phyloP scores from a whole-genome alignment of 2,113 vertebrate species.

The Phrynosoma blainvillii region DNA sequence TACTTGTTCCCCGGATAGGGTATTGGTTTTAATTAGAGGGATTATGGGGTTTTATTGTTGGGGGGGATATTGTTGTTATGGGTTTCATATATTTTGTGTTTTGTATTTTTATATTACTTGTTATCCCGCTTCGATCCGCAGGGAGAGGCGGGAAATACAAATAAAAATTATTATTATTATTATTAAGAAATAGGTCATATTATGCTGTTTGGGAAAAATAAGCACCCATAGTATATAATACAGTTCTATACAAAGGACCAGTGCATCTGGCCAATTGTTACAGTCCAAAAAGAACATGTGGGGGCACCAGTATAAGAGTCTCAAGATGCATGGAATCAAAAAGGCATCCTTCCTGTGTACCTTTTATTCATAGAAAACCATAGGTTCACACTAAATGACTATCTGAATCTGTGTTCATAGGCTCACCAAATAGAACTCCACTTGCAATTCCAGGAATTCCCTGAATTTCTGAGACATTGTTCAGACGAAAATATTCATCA shows the following conservation, averaged over 20 bases:
- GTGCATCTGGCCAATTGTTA: background rate
- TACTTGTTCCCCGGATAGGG: too few relatives aligned
- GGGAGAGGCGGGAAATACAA: too few relatives aligned
- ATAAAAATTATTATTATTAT: too few relatives aligned
- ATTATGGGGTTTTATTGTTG: too few relatives aligned
- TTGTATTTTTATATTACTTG: too few relatives aligned
- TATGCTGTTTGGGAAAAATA: too few relatives aligned
- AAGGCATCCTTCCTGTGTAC: background rate
- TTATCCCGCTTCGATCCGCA: too few relatives aligned
- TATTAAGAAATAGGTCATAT: background rate
- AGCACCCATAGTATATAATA: too few relatives aligned
- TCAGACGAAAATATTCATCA: slow-evolving; percentile 84
- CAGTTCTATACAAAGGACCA: background rate
- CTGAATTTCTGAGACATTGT: slow-evolving; percentile 87
- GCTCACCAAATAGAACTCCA: slow-evolving; percentile 83
- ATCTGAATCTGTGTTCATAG: background rate
- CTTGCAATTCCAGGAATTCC: slow-evolving; percentile 93
- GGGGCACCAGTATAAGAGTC: background rate
- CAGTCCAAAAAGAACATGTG: background rate
- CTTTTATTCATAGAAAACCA: background rate
- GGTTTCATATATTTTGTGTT: too few relatives aligned
- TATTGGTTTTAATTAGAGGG: too few relatives aligned
- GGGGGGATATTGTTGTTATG: too few relatives aligned
- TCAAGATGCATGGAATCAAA: background rate
- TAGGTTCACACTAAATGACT: background rate